Conservation (phyloP, 2,113 vertebrate species). For the Sorex araneus region DNA sequence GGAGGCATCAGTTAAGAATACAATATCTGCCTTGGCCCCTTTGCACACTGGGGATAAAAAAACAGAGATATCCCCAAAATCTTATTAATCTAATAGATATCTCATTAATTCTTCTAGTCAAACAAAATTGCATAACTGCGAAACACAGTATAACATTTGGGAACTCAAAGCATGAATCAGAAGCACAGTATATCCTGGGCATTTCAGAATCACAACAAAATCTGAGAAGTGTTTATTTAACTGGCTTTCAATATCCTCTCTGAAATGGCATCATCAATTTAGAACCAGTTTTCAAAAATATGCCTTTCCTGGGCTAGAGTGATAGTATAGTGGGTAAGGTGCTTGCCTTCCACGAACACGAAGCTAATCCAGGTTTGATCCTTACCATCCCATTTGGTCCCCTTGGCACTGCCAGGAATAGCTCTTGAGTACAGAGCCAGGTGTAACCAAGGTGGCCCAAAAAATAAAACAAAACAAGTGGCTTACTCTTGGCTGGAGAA, state of each 20-base stretch:
- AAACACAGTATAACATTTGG: not conserved
- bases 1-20: constrained; percentile 98
- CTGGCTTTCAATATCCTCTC: not conserved
- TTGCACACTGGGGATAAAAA: constrained; percentile 92
- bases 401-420: too few relatives aligned
- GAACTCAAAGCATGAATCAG: not conserved
- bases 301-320: too few relatives aligned
- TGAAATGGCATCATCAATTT: not conserved
- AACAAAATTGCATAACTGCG: not conserved
- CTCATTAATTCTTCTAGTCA: constrained; percentile 42
- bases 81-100: constrained; percentile 18
- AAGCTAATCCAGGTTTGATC: too few relatives aligned
- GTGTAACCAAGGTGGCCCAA: too few relatives aligned
- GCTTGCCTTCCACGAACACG: too few relatives aligned
- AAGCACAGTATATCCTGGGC: not conserved
- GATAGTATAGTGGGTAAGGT: too few relatives aligned
- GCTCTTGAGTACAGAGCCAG: too few relatives aligned
- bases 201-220: not conserved
- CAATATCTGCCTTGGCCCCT: constrained; percentile 98
- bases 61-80: constrained; percentile 59
- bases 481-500: too few relatives aligned
- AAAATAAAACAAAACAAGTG: too few relatives aligned
- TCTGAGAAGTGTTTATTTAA: not conserved
- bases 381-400: too few relatives aligned
- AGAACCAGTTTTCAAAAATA: not conserved